Conservation (phyloP, 2,888 invertebrate genomes). For the Cephus rjabovi region DNA sequence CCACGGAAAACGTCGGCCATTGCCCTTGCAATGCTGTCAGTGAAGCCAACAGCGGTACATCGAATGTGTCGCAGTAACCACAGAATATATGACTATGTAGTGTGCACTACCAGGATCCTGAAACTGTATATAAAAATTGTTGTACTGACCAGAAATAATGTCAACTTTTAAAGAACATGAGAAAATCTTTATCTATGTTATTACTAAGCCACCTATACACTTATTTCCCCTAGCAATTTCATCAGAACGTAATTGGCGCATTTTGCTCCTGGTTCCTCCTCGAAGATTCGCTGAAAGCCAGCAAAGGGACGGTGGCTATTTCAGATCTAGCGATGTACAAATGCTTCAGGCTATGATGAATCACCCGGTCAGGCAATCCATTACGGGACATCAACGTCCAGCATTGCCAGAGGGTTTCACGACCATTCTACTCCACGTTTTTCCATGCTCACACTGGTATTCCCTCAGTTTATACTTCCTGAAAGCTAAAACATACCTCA, state of each 20-base stretch:
- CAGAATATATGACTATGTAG: background rate
- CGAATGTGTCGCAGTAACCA: background rate
- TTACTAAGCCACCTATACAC: background rate
- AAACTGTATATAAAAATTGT: background rate
- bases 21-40: background rate
- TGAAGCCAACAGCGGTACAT: background rate
- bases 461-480: background rate
- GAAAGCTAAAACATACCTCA: background rate
- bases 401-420: slow-evolving; percentile 8
- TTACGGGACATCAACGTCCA: slow-evolving; percentile 18
- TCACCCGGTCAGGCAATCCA: slow-evolving; percentile 21
- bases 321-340: slow-evolving; percentile 3
- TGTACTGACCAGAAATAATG: background rate
- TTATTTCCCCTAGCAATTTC: background rate
- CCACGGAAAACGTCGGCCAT: background rate
- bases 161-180: background rate
- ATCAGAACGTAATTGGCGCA: background rate
- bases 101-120: background rate
- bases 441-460: background rate
- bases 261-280: background rate
- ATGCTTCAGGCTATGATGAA: slow-evolving; percentile 22
- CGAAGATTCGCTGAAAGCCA: background rate
- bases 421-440: background rate
- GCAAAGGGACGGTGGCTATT: background rate
- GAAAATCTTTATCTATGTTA: background rate